Conservation (phyloP, 2,797 vertebrate species). For the Pseudochromis fuscus region DNA sequence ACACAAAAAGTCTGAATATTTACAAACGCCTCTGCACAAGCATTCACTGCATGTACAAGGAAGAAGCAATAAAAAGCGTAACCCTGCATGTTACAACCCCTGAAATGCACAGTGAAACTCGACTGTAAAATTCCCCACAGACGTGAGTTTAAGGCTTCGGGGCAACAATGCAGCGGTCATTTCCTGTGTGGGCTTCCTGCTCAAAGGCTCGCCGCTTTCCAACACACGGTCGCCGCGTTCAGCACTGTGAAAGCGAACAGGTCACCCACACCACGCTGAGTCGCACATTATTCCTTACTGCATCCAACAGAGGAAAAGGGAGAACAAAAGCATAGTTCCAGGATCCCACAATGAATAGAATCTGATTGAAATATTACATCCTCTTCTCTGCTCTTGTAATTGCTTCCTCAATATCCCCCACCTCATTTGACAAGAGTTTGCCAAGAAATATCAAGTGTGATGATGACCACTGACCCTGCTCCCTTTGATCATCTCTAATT, state of each 20-base stretch:
- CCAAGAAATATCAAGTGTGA: slow-evolving; percentile 56
- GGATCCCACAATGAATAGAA: slow-evolving; percentile 52
- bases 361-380: slow-evolving; percentile 74
- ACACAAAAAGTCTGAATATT: slow-evolving; percentile 16
- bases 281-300: slow-evolving; percentile 65
- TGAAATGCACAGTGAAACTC: slow-evolving; percentile 58
- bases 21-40: slow-evolving; percentile 14
- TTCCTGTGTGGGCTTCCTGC: slow-evolving; percentile 84
- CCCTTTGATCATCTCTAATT: neutral
- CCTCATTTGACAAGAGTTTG: slow-evolving; percentile 43
- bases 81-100: slow-evolving; percentile 52
- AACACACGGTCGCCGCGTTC: slow-evolving; percentile 67
- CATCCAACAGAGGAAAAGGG: slow-evolving; percentile 54
- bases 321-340: slow-evolving; percentile 73
- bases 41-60: neutral
- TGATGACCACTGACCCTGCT: slow-evolving; percentile 10
- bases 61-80: slow-evolving; percentile 55
- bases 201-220: slow-evolving; percentile 65
- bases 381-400: slow-evolving; percentile 47
- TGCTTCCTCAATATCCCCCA: slow-evolving; percentile 70
- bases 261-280: slow-evolving; percentile 72
- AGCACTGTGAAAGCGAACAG: slow-evolving; percentile 77
- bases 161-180: slow-evolving; percentile 76
- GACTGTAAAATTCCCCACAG: slow-evolving; percentile 61
- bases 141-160: slow-evolving; percentile 59